Percentiles rank a stretch among this genome's conserved stretches.
These are phyloP conservation scores for Laspeyria flexula DNA, from an alignment of 2,888 invertebrate genomes.

Conservation along the genomic window DNA sequence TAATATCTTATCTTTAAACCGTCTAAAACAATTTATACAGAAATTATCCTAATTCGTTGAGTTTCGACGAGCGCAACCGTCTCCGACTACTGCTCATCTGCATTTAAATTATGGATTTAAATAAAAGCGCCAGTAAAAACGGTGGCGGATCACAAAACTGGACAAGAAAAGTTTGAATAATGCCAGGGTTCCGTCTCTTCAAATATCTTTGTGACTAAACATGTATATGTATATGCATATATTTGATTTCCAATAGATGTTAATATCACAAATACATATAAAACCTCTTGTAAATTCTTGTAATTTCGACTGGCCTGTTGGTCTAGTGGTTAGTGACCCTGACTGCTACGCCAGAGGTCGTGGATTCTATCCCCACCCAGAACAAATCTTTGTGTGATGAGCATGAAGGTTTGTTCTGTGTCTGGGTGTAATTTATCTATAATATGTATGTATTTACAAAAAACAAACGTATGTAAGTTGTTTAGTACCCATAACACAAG, in stretches of 20 bases:
- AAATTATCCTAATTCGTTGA: constrained; percentile 49
- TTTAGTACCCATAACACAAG: too few species aligned
- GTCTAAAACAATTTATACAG: constrained; percentile 42
- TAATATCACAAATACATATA: background rate
- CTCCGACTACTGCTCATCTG: constrained; percentile 60
- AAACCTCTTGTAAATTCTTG: background rate
- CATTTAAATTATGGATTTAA: constrained; percentile 79
- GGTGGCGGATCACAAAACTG: constrained; percentile 45
- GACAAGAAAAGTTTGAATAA: constrained; percentile 26
- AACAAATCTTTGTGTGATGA: too few species aligned
- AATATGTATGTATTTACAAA: too few species aligned
- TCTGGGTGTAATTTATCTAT: too few species aligned
- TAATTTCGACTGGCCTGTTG: too few species aligned
- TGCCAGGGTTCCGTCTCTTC: background rate
- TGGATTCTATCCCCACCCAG: too few species aligned
- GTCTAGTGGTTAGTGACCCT: too few species aligned
- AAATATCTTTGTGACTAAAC: background rate
- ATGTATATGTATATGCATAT: too few species aligned
- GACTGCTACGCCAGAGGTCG: too few species aligned
- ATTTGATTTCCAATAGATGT: background rate
- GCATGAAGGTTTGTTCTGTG: too few species aligned
- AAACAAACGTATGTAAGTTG: too few species aligned
- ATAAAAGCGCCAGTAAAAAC: constrained; percentile 65
- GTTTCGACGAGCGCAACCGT: constrained; percentile 29
- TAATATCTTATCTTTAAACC: constrained; percentile 18